Percentiles rank a stretch among this genome's conserved stretches.
Conservation (phyloP, 2,113 vertebrate genomes). For the Rattus norvegicus region DNA sequence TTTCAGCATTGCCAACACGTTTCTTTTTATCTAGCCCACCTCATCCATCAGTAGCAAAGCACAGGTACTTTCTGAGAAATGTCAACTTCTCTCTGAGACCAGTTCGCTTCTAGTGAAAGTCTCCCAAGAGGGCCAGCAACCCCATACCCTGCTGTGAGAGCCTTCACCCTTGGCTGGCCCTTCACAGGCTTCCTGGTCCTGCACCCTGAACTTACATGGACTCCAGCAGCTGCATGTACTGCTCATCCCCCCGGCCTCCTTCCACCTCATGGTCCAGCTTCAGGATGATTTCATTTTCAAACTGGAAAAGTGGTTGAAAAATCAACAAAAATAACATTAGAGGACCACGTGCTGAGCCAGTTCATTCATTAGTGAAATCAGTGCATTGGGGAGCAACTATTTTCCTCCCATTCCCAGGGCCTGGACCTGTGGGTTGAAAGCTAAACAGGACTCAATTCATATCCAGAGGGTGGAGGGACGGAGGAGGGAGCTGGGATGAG, state of each 20-base stretch:
- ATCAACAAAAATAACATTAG: background rate
- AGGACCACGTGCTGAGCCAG: background rate
- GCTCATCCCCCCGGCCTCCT: slow-evolving; percentile 96
- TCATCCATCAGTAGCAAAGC: background rate
- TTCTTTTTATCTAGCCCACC: slow-evolving; percentile 13
- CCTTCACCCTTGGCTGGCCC: fast-evolving
- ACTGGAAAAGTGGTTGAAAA: slow-evolving; percentile 85
- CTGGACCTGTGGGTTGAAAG: background rate
- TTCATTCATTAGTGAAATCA: background rate
- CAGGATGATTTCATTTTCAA: slow-evolving; percentile 98
- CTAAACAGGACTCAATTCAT: background rate
- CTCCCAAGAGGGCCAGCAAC: background rate
- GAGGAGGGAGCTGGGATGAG: background rate
- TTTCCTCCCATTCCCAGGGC: background rate
- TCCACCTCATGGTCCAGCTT: slow-evolving; percentile 99
- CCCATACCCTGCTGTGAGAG: fast-evolving
- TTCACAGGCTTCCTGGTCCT: fast-evolving
- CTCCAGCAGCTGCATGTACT: slow-evolving; percentile 96
- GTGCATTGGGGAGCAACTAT: background rate
- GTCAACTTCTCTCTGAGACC: background rate
- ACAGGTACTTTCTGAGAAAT: background rate
- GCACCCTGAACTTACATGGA: slow-evolving; percentile 89
- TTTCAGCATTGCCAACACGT: background rate
- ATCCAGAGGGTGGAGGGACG: background rate
- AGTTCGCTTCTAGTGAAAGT: background rate